Evolutionary conservation across 2,113 vertebrate genomes (phyloP).

Genomic region (Dermatemys mawii): DNA sequence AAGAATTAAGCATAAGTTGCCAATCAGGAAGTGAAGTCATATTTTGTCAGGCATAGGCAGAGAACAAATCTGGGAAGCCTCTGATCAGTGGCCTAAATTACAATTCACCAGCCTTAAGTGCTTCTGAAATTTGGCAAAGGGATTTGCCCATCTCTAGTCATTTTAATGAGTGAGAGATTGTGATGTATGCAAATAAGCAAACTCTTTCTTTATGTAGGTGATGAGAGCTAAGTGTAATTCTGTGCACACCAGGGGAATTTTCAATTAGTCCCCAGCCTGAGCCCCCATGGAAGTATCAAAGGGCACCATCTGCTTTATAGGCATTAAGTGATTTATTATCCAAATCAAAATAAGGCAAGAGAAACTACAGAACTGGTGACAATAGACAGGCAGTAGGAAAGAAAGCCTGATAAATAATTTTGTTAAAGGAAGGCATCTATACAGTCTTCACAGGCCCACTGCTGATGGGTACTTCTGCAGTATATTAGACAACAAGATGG

Average conservation of each 20-base stretch:
- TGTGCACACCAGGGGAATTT: slow-evolving; percentile 28
- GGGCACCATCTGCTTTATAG: slow-evolving; percentile 44
- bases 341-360: slow-evolving; percentile 31
- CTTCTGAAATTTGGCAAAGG: not conserved
- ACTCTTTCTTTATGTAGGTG: not conserved
- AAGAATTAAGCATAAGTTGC: not conserved
- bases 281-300: slow-evolving; percentile 27
- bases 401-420: not conserved
- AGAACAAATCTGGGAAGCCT: not conserved
- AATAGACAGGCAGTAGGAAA: not conserved
- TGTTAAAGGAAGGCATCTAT: not conserved
- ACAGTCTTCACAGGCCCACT: not conserved
- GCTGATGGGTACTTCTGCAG: not conserved
- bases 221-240: slow-evolving; percentile 44
- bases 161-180: not conserved
- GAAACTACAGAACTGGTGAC: slow-evolving; percentile 10
- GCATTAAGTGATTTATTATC: slow-evolving; percentile 7
- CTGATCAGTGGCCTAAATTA: not conserved
- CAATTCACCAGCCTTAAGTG: not conserved
- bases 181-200: not conserved
- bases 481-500: not conserved
- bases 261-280: slow-evolving; percentile 15
- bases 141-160: not conserved
- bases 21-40: not conserved
- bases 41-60: not conserved